These are phyloP conservation scores for Leptopterna dolabrata DNA, from an alignment of 2,888 invertebrate genomes.

Conservation along the genomic window DNA sequence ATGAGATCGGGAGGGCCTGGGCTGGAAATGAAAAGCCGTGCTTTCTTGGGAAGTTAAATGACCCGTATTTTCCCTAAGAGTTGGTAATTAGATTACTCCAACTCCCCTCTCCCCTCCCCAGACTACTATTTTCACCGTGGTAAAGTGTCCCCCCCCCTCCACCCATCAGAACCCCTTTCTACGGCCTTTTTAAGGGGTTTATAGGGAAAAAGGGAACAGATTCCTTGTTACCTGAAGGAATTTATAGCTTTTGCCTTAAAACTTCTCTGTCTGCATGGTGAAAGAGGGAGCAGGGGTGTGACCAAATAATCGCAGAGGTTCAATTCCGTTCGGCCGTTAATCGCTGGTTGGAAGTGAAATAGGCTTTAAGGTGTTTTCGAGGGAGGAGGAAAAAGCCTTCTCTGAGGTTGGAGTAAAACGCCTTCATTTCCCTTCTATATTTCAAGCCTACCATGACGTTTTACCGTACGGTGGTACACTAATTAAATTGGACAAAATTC, in stretches of 20 bases:
- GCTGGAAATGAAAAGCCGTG: not conserved
- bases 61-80: constrained; percentile 47
- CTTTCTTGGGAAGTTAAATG: constrained; percentile 32
- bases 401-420: not conserved
- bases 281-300: not conserved
- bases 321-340: constrained; percentile 2
- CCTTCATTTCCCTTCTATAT: not conserved
- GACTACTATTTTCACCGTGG: constrained; percentile 6
- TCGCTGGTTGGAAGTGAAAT: not conserved
- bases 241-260: not conserved
- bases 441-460: too few relatives aligned
- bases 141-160: not conserved
- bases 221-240: constrained; percentile 7
- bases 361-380: not conserved
- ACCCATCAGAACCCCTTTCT: too few relatives aligned
- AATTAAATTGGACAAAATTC: too few relatives aligned
- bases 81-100: constrained; percentile 41
- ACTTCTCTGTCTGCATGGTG: not conserved
- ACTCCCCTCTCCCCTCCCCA: not conserved
- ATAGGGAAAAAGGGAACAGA: not conserved
- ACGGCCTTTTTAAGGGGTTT: too few relatives aligned
- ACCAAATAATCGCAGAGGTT: not conserved
- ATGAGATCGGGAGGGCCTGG: not conserved
- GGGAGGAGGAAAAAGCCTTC: not conserved
- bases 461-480: too few relatives aligned